phyloP scores from a whole-genome alignment of 2,113 vertebrate genomes.

The Brienomyrus longianalis region DNA sequence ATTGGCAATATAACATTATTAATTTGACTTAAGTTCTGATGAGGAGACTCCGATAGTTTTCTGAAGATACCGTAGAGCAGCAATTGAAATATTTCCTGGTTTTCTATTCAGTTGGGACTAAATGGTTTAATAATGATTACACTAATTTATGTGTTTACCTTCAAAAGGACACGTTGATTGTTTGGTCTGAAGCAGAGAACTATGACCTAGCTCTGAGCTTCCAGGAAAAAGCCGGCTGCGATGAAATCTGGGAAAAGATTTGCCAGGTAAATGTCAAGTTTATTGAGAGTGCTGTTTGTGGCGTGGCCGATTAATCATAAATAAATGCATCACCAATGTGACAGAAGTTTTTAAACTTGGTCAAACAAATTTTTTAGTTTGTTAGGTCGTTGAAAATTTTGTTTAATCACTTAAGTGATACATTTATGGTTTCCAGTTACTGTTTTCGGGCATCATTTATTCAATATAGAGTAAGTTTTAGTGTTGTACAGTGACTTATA shows the following conservation, averaged over 20 bases:
- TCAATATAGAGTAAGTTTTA: background rate
- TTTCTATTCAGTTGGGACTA: background rate
- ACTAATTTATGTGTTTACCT: background rate
- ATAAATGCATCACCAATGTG: background rate
- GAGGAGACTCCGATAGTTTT: background rate
- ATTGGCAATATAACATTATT: background rate
- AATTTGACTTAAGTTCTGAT: background rate
- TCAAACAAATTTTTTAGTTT: background rate
- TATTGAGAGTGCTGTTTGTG: background rate
- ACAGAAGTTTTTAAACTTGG: background rate
- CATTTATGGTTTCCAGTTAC: background rate
- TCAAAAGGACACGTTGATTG: constrained; percentile 89
- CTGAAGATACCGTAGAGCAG: background rate
- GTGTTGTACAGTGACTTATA: background rate
- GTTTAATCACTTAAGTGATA: background rate
- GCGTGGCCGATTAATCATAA: background rate
- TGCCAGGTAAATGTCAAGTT: constrained; percentile 75
- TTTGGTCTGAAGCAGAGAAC: constrained; percentile 98
- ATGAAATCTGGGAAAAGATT: constrained; percentile 99
- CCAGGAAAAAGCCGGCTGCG: constrained; percentile 97
- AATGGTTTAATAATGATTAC: background rate
- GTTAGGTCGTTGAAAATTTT: background rate
- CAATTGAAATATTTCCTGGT: background rate
- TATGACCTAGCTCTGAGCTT: constrained; percentile 97
- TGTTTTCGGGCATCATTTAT: background rate